These are phyloP conservation scores for Drosophila peninsularis DNA, from an alignment of 2,888 invertebrate species.

Conservation along the genomic window DNA sequence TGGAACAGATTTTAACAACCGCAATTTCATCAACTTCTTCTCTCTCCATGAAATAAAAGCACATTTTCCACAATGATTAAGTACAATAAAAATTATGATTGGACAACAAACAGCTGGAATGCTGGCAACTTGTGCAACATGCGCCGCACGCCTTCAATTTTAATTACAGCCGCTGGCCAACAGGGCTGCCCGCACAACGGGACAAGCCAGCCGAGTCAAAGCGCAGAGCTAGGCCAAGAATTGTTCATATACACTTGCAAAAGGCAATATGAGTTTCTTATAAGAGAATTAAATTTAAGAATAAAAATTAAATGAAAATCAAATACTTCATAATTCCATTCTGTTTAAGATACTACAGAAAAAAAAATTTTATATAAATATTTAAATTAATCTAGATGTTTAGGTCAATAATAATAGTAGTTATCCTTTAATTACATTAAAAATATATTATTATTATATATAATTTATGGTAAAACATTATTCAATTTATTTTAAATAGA, in stretches of 20 bases:
- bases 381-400: no score
- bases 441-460: no score
- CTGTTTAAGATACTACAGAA: no score
- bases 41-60: not conserved
- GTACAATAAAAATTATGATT: conserved; percentile 25
- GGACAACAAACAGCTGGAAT: conserved; percentile 18
- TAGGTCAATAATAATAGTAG: no score
- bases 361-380: no score
- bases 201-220: conserved; percentile 6
- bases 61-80: conserved; percentile 14
- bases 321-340: not conserved
- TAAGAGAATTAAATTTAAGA: not conserved
- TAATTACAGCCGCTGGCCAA: conserved; percentile 67
- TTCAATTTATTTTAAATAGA: no score
- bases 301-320: not conserved
- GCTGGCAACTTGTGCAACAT: not conserved
- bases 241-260: conserved; percentile 6
- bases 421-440: no score
- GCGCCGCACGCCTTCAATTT: conserved; percentile 38
- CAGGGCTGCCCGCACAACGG: conserved; percentile 10
- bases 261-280: not conserved
- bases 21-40: conserved; percentile 37
- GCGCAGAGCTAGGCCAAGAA: not conserved
- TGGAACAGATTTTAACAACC: conserved; percentile 35
- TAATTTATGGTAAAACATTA: no score